Conservation (phyloP, 2,797 vertebrate genomes). For the Rhinella marina region DNA sequence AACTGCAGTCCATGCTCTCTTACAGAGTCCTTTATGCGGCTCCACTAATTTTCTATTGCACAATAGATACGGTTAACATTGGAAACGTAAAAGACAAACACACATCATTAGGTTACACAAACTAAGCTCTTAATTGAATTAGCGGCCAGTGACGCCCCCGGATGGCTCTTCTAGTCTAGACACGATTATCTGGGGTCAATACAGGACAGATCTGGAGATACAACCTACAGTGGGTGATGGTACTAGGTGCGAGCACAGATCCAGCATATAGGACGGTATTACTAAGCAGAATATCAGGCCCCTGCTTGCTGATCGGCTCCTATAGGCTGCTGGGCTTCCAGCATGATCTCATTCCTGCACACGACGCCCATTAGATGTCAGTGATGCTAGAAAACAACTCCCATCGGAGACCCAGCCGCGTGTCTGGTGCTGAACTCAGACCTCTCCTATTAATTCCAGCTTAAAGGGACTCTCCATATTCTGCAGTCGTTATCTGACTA, state of each 20-base stretch:
- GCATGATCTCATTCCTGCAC: conserved; percentile 29
- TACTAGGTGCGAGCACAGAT: not conserved
- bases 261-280: conserved; percentile 11
- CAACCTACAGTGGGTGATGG: not conserved
- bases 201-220: not conserved
- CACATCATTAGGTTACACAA: not conserved
- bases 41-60: not conserved
- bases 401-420: not conserved
- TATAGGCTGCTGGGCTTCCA: conserved; percentile 28
- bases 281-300: conserved; percentile 47
- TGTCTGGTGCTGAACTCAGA: too few species aligned
- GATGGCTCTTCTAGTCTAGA: conserved; percentile 4
- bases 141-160: not conserved
- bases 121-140: conserved; percentile 5
- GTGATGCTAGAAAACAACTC: conserved; percentile 12
- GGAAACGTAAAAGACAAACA: not conserved
- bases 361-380: conserved; percentile 49
- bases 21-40: not conserved
- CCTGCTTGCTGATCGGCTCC: conserved; percentile 11
- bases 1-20: not conserved
- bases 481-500: not conserved
- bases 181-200: not conserved
- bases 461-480: not conserved
- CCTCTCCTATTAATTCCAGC: not conserved
- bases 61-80: not conserved